Conservation (phyloP, 2,888 invertebrate genomes). For the Tinea trinotella region DNA sequence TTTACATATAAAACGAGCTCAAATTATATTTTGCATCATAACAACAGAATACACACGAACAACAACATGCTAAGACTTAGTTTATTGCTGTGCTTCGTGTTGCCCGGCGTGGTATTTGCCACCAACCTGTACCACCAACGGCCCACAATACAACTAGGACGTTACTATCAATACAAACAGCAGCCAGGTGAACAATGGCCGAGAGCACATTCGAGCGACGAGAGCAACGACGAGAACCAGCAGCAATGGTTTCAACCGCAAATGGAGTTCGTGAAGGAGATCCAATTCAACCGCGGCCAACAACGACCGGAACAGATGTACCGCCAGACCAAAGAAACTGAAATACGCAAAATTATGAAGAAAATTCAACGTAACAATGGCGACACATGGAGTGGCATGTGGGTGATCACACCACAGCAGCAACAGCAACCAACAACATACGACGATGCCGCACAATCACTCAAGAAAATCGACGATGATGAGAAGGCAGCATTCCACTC, state of each 20-base stretch:
- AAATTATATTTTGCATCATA: neutral
- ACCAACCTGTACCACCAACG: slow-evolving; percentile 36
- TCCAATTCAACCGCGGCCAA: neutral
- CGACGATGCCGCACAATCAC: slow-evolving; percentile 41
- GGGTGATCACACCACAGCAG: neutral
- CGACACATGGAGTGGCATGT: neutral
- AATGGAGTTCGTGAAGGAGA: neutral
- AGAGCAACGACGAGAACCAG: slow-evolving; percentile 26
- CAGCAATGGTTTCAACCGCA: slow-evolving; percentile 5
- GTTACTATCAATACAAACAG: slow-evolving; percentile 33
- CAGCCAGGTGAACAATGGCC: too few relatives aligned
- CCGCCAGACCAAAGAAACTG: neutral
- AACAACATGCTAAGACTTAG: neutral
- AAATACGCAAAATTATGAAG: neutral
- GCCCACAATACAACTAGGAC: slow-evolving; percentile 29
- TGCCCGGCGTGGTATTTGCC: slow-evolving; percentile 42
- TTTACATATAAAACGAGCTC: neutral
- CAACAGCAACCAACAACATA: neutral
- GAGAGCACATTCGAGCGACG: slow-evolving; percentile 31
- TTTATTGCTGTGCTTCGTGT: slow-evolving; percentile 46
- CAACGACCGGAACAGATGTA: neutral
- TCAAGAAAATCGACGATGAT: slow-evolving; percentile 37
- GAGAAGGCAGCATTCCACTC: slow-evolving; percentile 34
- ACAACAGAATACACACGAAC: neutral
- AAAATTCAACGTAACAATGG: slow-evolving; percentile 1